Percentiles rank a stretch among this genome's conserved stretches.
Conservation (phyloP, 2,797 vertebrate genomes). For the Acanthurus lineatus region DNA sequence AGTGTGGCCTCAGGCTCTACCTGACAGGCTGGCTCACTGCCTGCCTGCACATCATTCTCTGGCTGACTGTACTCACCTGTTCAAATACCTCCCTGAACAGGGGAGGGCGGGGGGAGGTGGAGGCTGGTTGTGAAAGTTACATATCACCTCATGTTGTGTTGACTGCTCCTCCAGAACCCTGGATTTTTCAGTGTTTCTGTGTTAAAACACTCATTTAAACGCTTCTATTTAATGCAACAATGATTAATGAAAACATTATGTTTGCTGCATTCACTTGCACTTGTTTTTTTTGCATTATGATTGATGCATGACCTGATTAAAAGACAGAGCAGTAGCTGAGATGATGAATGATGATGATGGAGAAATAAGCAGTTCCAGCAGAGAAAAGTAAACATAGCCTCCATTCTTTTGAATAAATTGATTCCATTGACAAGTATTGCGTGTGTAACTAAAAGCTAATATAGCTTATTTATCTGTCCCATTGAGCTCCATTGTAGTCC, state of each 20-base stretch:
- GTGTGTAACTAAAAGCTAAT: no score
- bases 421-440: no score
- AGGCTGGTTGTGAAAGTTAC: slow-evolving; percentile 23
- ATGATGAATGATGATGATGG: no score
- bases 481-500: no score
- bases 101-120: background rate
- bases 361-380: background rate
- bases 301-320: background rate
- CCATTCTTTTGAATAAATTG: no score
- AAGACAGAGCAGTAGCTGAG: background rate
- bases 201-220: background rate
- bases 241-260: background rate
- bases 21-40: slow-evolving; percentile 59
- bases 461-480: no score
- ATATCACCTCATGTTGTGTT: slow-evolving; percentile 18
- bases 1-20: slow-evolving; percentile 61
- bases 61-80: slow-evolving; percentile 69
- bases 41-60: slow-evolving; percentile 53
- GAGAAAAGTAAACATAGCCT: background rate
- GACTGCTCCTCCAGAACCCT: background rate
- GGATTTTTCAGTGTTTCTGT: background rate
- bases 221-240: background rate
- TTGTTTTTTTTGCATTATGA: background rate
- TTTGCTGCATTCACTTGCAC: background rate
- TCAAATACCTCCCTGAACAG: slow-evolving; percentile 57